Evolutionary conservation across 2,888 invertebrate genomes (phyloP), one percentile per base, ranked within the genome.

Genomic region (Drosophila meridionalis): DNA sequence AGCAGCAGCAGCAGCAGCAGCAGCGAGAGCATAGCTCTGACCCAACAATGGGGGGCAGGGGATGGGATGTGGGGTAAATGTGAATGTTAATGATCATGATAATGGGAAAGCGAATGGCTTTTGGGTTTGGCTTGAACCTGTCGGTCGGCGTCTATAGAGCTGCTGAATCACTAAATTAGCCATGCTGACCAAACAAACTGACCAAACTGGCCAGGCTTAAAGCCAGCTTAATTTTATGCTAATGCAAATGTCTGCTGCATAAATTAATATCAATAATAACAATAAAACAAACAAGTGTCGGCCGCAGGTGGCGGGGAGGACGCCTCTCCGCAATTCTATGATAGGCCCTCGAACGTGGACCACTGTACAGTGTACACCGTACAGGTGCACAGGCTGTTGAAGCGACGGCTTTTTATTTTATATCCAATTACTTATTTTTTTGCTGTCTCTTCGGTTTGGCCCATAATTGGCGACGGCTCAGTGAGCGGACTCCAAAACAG

Each of bases 171-270:
- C 79, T 69, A 66, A 77, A 75, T 75, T 67, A 74, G 68, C 45
- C 42, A 36, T 50, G 42, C 52, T 60, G 66, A 34, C 34, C 59
- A 34, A 34, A 34, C 42, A 75, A 63, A 32, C 48, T 58, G 59
- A 30, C 30, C 59, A 63, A 55, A 53, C 40, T 56, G 64, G 55
- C 30, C 53, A 64, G 58, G 76, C 61, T 66, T 52, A 57, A 43
- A 67, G 60, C 45, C 34, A 72, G 72, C 65, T 84, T 85, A 89
- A 85, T 87, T 80, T 70, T 59, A 85, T 85, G 85, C 78, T 85
- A 85, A 85, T 84, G 73, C 75, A 70, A 73, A 75, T 73, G 88
- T 84, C 85, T 89, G 85, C 85, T 85, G 85, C 78, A 85, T 85
- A 89, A 89, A 89, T 89, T 82, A 84, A 87, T 82, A 89, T 67